A percentile compares a stretch with the other conserved stretches of the same genome.
phyloP scores from a whole-genome alignment of 2,888 invertebrate species.

The Callimorpha dominula region DNA sequence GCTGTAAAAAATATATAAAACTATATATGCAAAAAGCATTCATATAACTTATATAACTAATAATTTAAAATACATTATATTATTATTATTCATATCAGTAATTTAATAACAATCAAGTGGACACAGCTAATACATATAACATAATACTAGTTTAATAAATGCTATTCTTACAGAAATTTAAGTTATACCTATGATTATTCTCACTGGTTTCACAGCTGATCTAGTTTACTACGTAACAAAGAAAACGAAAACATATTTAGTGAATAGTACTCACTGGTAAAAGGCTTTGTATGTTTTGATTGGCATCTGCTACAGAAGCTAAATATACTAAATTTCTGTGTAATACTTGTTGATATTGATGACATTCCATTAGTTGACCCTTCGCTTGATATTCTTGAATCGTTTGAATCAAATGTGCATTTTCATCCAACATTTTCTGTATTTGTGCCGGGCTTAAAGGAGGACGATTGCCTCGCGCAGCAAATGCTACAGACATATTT shows the following conservation, averaged over 20 bases:
- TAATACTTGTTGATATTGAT: conserved; percentile 97
- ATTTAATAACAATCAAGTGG: no score
- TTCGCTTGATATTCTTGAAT: conserved; percentile 98
- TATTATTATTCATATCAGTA: no score
- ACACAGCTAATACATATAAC: no score
- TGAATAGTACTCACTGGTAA: conserved; percentile 90
- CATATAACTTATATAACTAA: not conserved
- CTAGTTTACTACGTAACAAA: not conserved
- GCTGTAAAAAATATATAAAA: conserved; percentile 68
- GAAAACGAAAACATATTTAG: not conserved
- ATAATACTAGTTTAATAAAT: no score
- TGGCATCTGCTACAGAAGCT: conserved; percentile 98
- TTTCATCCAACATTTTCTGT: conserved; percentile 99
- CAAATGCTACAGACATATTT: conserved; percentile 91
- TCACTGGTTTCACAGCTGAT: not conserved
- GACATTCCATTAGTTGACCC: conserved; percentile 97
- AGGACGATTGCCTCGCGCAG: conserved; percentile 90
- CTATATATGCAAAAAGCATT: not conserved
- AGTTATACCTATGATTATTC: no score
- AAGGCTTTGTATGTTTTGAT: conserved; percentile 96
- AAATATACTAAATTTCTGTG: conserved; percentile 98
- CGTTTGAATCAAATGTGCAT: conserved; percentile 98
- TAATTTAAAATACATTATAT: not conserved
- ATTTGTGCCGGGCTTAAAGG: conserved; percentile 94
- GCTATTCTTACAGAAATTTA: no score